phyloP scores from a whole-genome alignment of 1,140 invertebrate species.

The Condylostylus longicornis region DNA sequence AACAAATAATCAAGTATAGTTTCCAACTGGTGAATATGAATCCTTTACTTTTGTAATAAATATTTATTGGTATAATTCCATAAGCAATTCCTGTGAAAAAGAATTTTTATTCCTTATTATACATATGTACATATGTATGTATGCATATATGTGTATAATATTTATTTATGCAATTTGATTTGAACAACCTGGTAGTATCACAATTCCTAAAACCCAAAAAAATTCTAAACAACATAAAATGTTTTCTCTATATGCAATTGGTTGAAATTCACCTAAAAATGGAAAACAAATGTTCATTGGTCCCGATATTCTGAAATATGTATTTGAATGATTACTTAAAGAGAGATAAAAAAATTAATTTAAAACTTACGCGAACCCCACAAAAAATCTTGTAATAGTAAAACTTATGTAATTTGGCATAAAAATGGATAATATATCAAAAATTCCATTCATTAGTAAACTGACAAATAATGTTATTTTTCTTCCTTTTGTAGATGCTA shows the following conservation, averaged over 20 bases:
- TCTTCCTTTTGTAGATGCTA: constrained; percentile 64
- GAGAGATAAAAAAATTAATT: too few relatives aligned
- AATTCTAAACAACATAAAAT: constrained; percentile 63
- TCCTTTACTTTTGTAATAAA: constrained; percentile 36
- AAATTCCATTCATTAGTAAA: constrained; percentile 56
- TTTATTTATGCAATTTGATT: too few relatives aligned
- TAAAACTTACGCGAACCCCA: constrained; percentile 65
- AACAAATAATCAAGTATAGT: constrained; percentile 51
- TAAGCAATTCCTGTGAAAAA: constrained; percentile 46
- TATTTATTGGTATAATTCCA: constrained; percentile 49
- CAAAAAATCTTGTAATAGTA: constrained; percentile 57
- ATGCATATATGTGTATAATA: too few relatives aligned
- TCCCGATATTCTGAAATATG: constrained; percentile 42
- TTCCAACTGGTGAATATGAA: constrained; percentile 62
- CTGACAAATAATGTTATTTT: constrained; percentile 56
- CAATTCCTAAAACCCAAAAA: constrained; percentile 60
- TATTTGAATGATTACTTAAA: too few relatives aligned
- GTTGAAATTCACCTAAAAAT: constrained; percentile 57
- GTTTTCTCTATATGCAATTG: constrained; percentile 52
- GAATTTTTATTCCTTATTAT: too few relatives aligned
- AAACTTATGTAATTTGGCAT: constrained; percentile 60
- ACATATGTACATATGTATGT: too few relatives aligned
- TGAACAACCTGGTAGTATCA: constrained; percentile 48
- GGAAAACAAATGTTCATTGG: constrained; percentile 60
- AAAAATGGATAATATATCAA: constrained; percentile 54